Evolutionary conservation across 2,888 invertebrate species (phyloP), one percentile per base, ranked within the genome.

Genomic region (Caenorhabditis macrosperma): DNA sequence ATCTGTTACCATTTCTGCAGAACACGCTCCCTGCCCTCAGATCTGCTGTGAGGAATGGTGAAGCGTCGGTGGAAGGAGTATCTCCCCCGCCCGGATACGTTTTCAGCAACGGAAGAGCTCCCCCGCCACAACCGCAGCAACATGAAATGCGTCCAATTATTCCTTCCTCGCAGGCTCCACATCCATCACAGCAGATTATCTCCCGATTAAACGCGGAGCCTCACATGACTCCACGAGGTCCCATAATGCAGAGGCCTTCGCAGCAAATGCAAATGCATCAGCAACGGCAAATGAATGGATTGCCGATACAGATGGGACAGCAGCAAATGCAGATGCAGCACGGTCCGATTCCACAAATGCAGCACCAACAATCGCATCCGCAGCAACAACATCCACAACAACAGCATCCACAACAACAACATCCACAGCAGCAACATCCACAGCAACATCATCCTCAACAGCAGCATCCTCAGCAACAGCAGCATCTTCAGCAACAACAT

Each of bases 1-100:
- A 97, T 92, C 94, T 99, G 85, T 96, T 97, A 90, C 97, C 97
- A 83, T 98, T 99, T 92, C 93, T 99, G 6, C 78, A 85, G 59
- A 81, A 74, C 24, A 86, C 85, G 1, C 59, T 89, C 7, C 86
- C 87, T 4, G 76, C 81, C 0, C 46, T 86, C 12, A 61, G 86
- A 10, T 60, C 54, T 10, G 82, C 84, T 9, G 60, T 89, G 71
- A 78, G 87, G 92, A 93, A 88, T 93, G 82, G 84, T 15, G 84
- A 78, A 33, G 93, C 97, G 91, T 94, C 94, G 33, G 97, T 98
- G 88, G 97, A 97, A 86, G 97, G 97, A 15, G 96, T 98, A 2
- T 17, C 48, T 89, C 94, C 80, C n/a, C 94, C 85, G 1, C 75
- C 81, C 1, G 81, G 81, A 7, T 75, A 59, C 26, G 68, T 78